Percentiles rank a stretch among this genome's conserved stretches.
phyloP scores from a whole-genome alignment of 2,113 vertebrate genomes.

The Plectropomus leopardus region DNA sequence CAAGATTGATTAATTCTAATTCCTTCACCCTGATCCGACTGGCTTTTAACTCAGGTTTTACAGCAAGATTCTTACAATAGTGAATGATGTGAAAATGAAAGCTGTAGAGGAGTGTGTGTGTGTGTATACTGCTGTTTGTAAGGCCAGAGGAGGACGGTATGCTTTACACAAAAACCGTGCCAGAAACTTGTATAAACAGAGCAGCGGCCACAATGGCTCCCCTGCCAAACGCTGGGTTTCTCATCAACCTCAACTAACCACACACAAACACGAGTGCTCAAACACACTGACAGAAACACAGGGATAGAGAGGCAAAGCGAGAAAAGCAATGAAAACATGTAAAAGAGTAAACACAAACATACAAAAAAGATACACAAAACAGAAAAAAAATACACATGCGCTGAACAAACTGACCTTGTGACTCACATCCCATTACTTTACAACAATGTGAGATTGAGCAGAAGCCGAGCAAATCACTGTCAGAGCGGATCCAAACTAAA shows the following conservation, averaged over 20 bases:
- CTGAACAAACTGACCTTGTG: slow-evolving; percentile 63
- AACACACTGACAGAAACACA: slow-evolving; percentile 50
- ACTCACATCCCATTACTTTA: slow-evolving; percentile 62
- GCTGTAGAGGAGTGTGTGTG: slow-evolving; percentile 15
- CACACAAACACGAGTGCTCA: slow-evolving; percentile 40
- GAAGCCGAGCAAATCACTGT: slow-evolving; percentile 66
- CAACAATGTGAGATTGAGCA: slow-evolving; percentile 64
- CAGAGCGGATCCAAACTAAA: slow-evolving; percentile 73
- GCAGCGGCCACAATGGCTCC: slow-evolving; percentile 51
- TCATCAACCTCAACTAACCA: slow-evolving; percentile 68
- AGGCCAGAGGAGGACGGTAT: slow-evolving; percentile 33
- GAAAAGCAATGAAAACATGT: slow-evolving; percentile 36
- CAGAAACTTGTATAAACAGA: slow-evolving; percentile 71
- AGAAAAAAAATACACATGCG: neutral
- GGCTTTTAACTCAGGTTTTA: slow-evolving; percentile 52
- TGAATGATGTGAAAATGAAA: slow-evolving; percentile 55
- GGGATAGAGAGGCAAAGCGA: slow-evolving; percentile 9
- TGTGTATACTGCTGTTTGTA: slow-evolving; percentile 25
- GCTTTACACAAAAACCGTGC: slow-evolving; percentile 40
- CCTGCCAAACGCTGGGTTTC: slow-evolving; percentile 73
- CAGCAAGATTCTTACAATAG: slow-evolving; percentile 30
- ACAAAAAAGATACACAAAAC: slow-evolving; percentile 2
- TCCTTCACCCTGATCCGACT: slow-evolving; percentile 55
- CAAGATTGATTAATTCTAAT: slow-evolving; percentile 62
- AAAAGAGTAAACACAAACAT: slow-evolving; percentile 13